phyloP scores from a whole-genome alignment of 2,888 invertebrate species.

The Branchipolynoe longqiensis region DNA sequence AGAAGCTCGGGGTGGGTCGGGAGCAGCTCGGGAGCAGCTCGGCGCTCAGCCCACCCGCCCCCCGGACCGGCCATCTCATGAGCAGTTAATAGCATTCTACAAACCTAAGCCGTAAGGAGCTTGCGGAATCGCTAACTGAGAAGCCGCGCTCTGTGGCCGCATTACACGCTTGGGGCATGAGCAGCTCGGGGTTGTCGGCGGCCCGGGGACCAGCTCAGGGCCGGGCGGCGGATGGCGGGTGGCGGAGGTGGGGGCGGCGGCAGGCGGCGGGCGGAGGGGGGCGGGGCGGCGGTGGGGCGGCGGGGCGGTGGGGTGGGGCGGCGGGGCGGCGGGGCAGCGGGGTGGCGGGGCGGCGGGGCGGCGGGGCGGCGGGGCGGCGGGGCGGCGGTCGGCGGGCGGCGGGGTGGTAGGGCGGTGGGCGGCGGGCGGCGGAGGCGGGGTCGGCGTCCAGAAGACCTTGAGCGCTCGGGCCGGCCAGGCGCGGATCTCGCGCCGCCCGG shows the following conservation, averaged over 20 bases:
- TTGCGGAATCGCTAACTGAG: slow-evolving; percentile 41
- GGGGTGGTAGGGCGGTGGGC: background rate
- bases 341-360: background rate
- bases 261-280: background rate
- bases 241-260: background rate
- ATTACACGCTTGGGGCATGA: background rate
- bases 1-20: background rate
- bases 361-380: background rate
- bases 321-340: background rate
- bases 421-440: background rate
- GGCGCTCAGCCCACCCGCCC: background rate
- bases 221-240: background rate
- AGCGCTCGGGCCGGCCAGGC: background rate
- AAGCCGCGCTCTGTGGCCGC: slow-evolving; percentile 4
- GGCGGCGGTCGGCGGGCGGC: slow-evolving; percentile 23
- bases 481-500: background rate
- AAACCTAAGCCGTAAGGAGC: slow-evolving; percentile 44
- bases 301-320: background rate
- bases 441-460: background rate
- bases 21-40: background rate
- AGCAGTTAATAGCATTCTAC: slow-evolving; percentile 52
- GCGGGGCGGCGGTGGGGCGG: background rate
- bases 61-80: slow-evolving; percentile 10
- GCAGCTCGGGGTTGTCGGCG: background rate
- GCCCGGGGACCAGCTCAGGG: background rate